These are phyloP conservation scores for Etheostoma nigrum DNA, from an alignment of 2,797 vertebrate species.

Conservation along the genomic window DNA sequence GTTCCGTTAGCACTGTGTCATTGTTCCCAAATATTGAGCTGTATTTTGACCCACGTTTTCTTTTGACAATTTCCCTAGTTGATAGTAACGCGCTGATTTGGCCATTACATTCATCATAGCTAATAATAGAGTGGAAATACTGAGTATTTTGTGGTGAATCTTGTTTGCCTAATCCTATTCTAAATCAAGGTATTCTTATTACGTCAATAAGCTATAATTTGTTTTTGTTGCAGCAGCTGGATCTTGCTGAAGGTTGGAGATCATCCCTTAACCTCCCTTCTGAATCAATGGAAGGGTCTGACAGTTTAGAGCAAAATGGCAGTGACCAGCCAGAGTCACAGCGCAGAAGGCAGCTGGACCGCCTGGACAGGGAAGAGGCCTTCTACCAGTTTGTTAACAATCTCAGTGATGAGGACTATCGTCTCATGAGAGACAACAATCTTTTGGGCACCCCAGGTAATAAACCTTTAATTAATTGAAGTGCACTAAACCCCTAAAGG, in stretches of 20 bases:
- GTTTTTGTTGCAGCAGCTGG: conserved; percentile 48
- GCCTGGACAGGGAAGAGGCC: conserved; percentile 95
- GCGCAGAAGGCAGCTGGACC: conserved; percentile 94
- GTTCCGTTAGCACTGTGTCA: neutral
- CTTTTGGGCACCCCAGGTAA: conserved; percentile 97
- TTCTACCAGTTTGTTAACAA: conserved; percentile 99
- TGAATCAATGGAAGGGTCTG: conserved; percentile 91
- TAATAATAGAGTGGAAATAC: neutral
- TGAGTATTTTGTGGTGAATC: neutral
- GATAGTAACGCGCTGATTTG: neutral
- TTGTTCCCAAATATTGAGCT: neutral
- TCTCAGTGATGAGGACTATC: conserved; percentile 98
- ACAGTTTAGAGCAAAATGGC: conserved; percentile 91
- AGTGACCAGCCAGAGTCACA: conserved; percentile 94
- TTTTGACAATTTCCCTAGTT: neutral
- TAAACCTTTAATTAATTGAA: conserved; percentile 14
- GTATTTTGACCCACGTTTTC: neutral
- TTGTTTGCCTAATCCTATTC: neutral
- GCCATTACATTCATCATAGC: neutral
- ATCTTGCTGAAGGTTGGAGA: conserved; percentile 67
- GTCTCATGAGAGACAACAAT: conserved; percentile 99
- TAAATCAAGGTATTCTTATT: neutral
- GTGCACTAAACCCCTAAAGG: too few species aligned
- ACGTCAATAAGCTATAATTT: neutral
- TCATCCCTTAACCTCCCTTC: conserved; percentile 58